phyloP scores from a whole-genome alignment of 2,888 invertebrate genomes.

The Sympetrum striolatum region DNA sequence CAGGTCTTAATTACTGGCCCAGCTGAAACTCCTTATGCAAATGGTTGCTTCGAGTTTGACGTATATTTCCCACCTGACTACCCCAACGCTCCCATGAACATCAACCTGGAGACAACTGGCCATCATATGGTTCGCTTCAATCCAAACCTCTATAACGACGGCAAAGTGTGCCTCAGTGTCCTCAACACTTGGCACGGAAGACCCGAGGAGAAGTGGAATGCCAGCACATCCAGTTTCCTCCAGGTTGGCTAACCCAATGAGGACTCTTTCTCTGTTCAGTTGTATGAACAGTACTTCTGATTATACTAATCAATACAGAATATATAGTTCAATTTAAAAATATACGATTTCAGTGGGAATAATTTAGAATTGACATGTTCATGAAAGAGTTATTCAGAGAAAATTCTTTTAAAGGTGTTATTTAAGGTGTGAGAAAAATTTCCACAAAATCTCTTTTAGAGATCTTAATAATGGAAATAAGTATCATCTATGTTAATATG shows the following conservation, averaged over 20 bases:
- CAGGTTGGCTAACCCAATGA: slow-evolving; percentile 48
- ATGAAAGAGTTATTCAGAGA: too few species aligned
- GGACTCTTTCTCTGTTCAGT: too few species aligned
- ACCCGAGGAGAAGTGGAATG: slow-evolving; percentile 97
- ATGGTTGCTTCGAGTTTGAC: slow-evolving; percentile 91
- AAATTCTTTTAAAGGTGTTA: too few species aligned
- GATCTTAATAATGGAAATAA: too few species aligned
- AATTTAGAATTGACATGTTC: too few species aligned
- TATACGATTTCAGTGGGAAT: too few species aligned
- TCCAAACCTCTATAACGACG: slow-evolving; percentile 94
- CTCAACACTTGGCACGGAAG: slow-evolving; percentile 96
- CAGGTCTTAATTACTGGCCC: slow-evolving; percentile 91
- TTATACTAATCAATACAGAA: too few species aligned
- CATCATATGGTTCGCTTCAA: slow-evolving; percentile 89
- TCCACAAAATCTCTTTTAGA: too few species aligned
- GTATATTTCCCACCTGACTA: slow-evolving; percentile 84
- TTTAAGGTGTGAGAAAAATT: too few species aligned
- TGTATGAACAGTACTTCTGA: too few species aligned
- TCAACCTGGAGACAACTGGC: slow-evolving; percentile 89
- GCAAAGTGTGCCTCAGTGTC: slow-evolving; percentile 93
- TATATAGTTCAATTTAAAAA: too few species aligned
- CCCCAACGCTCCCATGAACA: slow-evolving; percentile 85
- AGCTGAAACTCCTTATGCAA: slow-evolving; percentile 89
- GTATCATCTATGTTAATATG: too few species aligned
- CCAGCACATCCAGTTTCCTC: slow-evolving; percentile 92